Base-by-base conservation (phyloP, 2,888 invertebrate genomes). In the Dorcus hopei region DNA sequence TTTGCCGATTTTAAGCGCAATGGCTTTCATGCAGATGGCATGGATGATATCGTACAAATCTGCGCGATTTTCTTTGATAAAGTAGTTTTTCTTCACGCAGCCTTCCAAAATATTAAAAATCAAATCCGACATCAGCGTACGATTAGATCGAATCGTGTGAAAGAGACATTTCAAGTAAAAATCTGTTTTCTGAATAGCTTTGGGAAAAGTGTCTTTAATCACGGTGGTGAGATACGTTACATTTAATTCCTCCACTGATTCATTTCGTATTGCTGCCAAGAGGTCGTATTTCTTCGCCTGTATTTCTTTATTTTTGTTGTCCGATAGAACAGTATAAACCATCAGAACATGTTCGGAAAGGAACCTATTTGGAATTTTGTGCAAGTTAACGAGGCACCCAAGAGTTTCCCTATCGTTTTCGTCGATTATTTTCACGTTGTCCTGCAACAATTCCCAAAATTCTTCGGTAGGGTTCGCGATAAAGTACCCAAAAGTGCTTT, bases 381-480 rank as follows among this genome's bases (percentile, higher is more conserved):
- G 4, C 33, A 45, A 45, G 6, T 33, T 7, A 33, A 11, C 16
- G n/a, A 14, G 43, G 19, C 43, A 11, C 11, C 43, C 4, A 5
- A 16, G 14, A 9, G 39, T 40, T 33, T 38, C 14, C 16, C 9
- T 4, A n/a, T 33, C 39, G 23, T 49, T 23, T 7, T 49, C 16
- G 23, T 39, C 42, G 11, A 38, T n/a, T 26, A 41, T 23, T 23
- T 54, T 14, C 9, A 49, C 38, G 16, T 40, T 49, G n/a, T 11
- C 9, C 3, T 23, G 11, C n/a, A 54, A 16, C 39, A 54, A 41
- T 1, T 19, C 16, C 49, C 41, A 49, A 42, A 39, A 39, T 8
- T 48, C 1, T 70, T 58, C 2, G 61, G 51, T 40, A 33, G 38
- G 54, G 40, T 54, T 54, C 33, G 23, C 38, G 9, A 14, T 39